Percentiles rank a stretch among this genome's conserved stretches.
phyloP scores from a whole-genome alignment of 2,888 invertebrate species.

The Leucoma salicis region DNA sequence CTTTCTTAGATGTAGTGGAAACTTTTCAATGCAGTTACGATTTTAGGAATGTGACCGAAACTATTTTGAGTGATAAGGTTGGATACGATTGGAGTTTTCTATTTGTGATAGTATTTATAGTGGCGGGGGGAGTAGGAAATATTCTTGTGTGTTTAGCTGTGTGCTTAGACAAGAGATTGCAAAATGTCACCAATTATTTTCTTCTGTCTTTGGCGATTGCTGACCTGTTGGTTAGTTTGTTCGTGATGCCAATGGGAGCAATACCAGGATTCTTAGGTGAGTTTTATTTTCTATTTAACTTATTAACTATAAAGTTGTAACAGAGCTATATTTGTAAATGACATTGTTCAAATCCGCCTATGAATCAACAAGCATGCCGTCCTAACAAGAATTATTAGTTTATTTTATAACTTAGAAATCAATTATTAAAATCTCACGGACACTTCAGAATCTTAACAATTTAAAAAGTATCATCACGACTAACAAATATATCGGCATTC shows the following conservation, averaged over 20 bases:
- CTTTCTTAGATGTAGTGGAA: conserved; percentile 42
- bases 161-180: conserved; percentile 92
- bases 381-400: no score
- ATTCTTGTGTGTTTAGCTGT: conserved; percentile 97
- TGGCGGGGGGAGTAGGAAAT: conserved; percentile 95
- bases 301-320: no score
- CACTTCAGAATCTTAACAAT: no score
- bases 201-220: conserved; percentile 96
- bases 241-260: conserved; percentile 98
- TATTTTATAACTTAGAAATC: no score
- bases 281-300: not conserved
- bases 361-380: no score
- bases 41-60: conserved; percentile 49
- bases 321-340: no score
- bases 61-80: conserved; percentile 38
- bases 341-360: no score
- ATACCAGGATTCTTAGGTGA: conserved; percentile 95
- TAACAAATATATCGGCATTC: no score
- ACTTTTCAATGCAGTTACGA: conserved; percentile 67
- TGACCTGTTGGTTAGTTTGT: conserved; percentile 94
- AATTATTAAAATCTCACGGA: no score
- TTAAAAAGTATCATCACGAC: no score
- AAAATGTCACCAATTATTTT: conserved; percentile 98
- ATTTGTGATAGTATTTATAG: conserved; percentile 91
- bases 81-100: conserved; percentile 91